phyloP scores from a whole-genome alignment of 1,140 invertebrate genomes.

The Ostrea edulis region DNA sequence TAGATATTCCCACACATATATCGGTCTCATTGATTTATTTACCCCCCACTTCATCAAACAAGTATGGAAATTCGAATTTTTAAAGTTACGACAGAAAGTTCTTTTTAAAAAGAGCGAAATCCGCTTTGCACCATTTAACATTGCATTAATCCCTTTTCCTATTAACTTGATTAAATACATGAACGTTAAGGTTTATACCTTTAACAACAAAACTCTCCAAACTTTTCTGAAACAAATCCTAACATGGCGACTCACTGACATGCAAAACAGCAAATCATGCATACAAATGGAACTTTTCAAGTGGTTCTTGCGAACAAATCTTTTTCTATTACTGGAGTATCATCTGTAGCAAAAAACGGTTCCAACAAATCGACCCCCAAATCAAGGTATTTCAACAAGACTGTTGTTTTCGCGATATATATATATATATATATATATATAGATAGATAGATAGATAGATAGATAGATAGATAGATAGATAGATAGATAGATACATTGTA shows the following conservation, averaged over 20 bases:
- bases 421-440: too few species aligned
- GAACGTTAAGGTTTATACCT: not conserved
- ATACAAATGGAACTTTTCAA: slow-evolving; percentile 40
- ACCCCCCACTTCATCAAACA: too few species aligned
- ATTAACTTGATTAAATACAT: not conserved
- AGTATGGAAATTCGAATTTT: too few species aligned
- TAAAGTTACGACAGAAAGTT: not conserved
- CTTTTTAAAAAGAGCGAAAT: not conserved
- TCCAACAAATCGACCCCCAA: not conserved
- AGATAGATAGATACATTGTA: too few species aligned
- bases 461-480: too few species aligned
- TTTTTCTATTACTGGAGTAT: not conserved
- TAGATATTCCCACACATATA: too few species aligned
- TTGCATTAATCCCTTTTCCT: slow-evolving; percentile 18
- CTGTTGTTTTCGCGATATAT: too few species aligned
- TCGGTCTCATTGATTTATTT: too few species aligned
- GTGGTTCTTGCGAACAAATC: slow-evolving; percentile 35
- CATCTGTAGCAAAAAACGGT: not conserved
- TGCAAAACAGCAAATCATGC: slow-evolving; percentile 12
- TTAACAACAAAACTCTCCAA: not conserved
- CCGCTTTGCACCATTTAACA: not conserved
- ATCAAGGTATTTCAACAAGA: slow-evolving; percentile 3
- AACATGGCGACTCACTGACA: not conserved
- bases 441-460: too few species aligned
- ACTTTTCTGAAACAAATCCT: not conserved